Base-by-base conservation (phyloP, 2,797 vertebrate species). In the Potorous gilbertii region DNA sequence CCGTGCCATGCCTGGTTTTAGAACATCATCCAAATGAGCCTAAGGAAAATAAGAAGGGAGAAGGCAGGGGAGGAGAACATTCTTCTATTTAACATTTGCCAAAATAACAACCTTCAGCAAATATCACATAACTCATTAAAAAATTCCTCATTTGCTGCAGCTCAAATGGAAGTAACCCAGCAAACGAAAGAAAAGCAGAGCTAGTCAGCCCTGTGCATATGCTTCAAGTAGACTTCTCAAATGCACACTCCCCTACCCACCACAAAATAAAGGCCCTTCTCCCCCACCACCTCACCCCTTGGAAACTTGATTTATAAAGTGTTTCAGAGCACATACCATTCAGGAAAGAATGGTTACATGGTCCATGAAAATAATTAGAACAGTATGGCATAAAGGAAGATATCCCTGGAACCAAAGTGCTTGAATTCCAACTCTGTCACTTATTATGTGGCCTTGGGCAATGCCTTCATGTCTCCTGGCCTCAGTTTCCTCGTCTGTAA, bases 41-140 rank as follows among this genome's bases (percentile, higher is more conserved):
- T 52, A 92, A 74, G 57, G 21, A 96, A 28, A 16, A 62, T 27
- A 90, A 92, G 62, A 57, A 56, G 6, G n/a, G 54, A 50, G 34
- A 96, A 91, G 18, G 56, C 93, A 91, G 59, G 29, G 6, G 9
- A 89, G 50, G 56, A 57, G 81, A 74, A 28, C 1, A 62, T 92
- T 55, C 90, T 93, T 95, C 92, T 96, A 52, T 94, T 96, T 96
- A 93, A 91, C 93, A 91, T 92, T 94, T 96, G 96, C 92, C 92
- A 97, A 94, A 96, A 96, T 74, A 57, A 92, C 87, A 96, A 74
- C 52, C 93, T 95, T 96, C 93, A 92, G 91, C 57, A 97, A 96
- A 93, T 95, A 94, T 93, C 94, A 97, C 93, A 95, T 62, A 97
- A 94, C 62, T 96, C 95, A 97, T 94, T 94, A 89, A 96, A 96